A percentile compares a stretch with the other conserved stretches of the same genome.
Conservation (phyloP, 2,113 vertebrate genomes). For the Porphyrio hochstetteri region DNA sequence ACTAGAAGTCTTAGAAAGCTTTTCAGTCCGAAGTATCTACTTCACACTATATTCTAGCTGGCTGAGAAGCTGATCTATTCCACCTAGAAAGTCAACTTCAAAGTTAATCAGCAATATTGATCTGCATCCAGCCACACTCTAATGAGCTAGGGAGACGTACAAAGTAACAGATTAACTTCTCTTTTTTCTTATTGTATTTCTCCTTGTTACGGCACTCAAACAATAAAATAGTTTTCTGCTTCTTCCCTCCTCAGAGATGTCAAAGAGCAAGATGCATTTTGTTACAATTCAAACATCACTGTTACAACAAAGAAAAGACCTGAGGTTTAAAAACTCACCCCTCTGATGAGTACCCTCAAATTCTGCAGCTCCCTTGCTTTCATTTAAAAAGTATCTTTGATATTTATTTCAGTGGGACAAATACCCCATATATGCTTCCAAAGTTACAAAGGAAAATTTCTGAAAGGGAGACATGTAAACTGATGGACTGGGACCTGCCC, state of each 20-base stretch:
- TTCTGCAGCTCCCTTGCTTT: neutral
- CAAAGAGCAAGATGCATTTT: neutral
- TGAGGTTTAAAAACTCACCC: neutral
- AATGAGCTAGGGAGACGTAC: neutral
- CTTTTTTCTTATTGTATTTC: neutral
- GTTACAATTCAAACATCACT: neutral
- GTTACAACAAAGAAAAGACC: neutral
- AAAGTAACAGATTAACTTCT: neutral
- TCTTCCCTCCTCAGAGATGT: neutral
- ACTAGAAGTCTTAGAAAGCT: neutral
- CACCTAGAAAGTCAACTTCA: neutral
- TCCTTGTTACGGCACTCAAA: neutral
- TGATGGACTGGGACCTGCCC: neutral
- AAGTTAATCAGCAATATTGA: constrained; percentile 18
- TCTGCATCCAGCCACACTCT: neutral
- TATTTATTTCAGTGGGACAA: neutral
- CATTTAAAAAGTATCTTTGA: neutral
- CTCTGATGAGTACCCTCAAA: neutral
- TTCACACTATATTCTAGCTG: neutral
- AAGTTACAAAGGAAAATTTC: neutral
- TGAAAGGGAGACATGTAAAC: neutral
- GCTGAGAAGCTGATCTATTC: neutral
- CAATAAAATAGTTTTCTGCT: neutral
- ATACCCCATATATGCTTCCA: neutral
- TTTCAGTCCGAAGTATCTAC: neutral